These are phyloP conservation scores for Rattus rattus DNA, from an alignment of 2,113 vertebrate genomes.

Conservation along the genomic window DNA sequence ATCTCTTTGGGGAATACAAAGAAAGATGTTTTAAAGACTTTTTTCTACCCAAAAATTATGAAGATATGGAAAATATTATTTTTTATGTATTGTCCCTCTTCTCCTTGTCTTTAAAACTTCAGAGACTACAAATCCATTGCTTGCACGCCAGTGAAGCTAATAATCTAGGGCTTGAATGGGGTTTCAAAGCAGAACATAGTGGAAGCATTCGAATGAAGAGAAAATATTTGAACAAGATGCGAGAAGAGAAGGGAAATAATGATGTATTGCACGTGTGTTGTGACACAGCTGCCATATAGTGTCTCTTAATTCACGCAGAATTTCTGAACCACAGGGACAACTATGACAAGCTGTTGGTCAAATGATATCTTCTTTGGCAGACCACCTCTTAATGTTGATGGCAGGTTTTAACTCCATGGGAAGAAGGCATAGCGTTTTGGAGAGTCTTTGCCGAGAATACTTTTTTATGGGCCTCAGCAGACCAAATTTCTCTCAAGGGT, in stretches of 20 bases:
- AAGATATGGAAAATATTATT: not conserved
- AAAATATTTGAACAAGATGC: not conserved
- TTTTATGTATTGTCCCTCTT: not conserved
- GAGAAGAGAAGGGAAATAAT: not conserved
- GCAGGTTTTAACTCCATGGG: not conserved
- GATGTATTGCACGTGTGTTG: not conserved
- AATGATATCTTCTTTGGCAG: not conserved
- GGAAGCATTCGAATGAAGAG: not conserved
- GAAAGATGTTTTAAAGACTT: not conserved
- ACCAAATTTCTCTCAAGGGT: not conserved
- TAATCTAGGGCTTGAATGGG: not conserved
- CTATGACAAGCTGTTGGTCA: not conserved
- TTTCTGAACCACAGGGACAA: not conserved
- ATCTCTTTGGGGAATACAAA: conserved; percentile 5
- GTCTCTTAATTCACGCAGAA: not conserved
- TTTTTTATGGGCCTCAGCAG: not conserved
- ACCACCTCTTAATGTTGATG: not conserved
- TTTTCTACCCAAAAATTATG: not conserved
- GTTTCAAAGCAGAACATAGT: not conserved
- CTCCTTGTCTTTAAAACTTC: not conserved
- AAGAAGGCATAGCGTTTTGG: not conserved
- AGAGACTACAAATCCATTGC: not conserved
- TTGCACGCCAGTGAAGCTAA: not conserved
- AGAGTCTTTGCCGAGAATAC: not conserved
- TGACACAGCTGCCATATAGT: not conserved